Evolutionary conservation across 2,888 invertebrate species (phyloP), one percentile per base, ranked within the genome.

Genomic region (Mesochorus sp.): DNA sequence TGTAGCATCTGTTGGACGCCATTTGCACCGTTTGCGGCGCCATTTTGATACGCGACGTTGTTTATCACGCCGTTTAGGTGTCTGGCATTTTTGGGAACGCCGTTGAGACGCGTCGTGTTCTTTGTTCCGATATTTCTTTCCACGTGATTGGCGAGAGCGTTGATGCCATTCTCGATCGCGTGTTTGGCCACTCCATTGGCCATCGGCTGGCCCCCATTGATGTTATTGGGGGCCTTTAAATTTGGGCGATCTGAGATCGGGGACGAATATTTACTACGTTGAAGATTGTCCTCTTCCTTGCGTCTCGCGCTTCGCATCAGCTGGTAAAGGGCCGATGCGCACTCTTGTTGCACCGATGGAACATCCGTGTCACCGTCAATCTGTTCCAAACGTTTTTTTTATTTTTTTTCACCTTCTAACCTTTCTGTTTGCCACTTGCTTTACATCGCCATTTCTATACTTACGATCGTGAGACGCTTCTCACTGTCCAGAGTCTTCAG

Each of bases 311-410:
- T 89, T 88, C 86, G 93, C 92, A 96, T 94, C 86, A 96, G 94
- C 80, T 95, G 94, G 14, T 94, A 92, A 24, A 96, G 92, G 0
- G 95, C 94, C 24, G 94, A 92, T 62, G 94, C 94, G 90, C 97
- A 97, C 88, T 96, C 96, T 24, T 94, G 93, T 86, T 96, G 95
- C 0, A 97, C 97, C 4, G 95, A 94, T 0, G 93, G 91, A 4
- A 95, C 94, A 85, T 97, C 97, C 0, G 97, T 96, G 85, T 97
- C 97, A 0, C 97, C 97, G 86, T 97, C 97, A 74, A 97, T 95
- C 96, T 96, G n/a, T n/a, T n/a, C n/a, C n/a, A n/a, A n/a, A 80
- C 1, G 1, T 59, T 31, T 51, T 14, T 10, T 34, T 14, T 2
- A 14, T n/a, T 28, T 6, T 3, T 53, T 53, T 31, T n/a, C 21